Evolutionary conservation across 2,888 invertebrate species (phyloP), one percentile per base, ranked within the genome.

Genomic region (Linnaemya tessellans): DNA sequence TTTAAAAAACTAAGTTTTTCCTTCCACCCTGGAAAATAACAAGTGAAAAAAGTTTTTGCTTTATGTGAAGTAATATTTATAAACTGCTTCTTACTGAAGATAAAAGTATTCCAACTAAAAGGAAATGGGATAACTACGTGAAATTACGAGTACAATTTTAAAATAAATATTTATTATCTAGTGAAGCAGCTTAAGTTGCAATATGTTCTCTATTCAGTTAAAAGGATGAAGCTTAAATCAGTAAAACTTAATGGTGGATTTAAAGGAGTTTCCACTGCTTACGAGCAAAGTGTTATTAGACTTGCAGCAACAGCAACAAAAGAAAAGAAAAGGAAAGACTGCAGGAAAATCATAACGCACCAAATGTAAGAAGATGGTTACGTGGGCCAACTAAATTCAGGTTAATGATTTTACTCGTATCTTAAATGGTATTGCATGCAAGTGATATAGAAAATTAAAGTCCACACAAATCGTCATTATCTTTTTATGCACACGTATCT

Each of bases 51-150:
- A 46, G 3, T 5, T 15, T 46, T 5, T 18, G 18, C 15, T 30
- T 35, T 30, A 22, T 20, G 10, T 4, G 10, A 25, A 58, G 13
- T 35, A 78, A 25, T 25, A 46, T 67, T 60, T 49, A 78, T 79
- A 79, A 71, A 64, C 54, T 62, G 43, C 11, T 71, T 79, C 30
- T 79, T 64, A 46, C 54, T 64, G 30, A 22, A 54, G 79, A 70
- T 79, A 62, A 79, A 5, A 30, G 30, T 79, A 2, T 67, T 60
- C 9, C n/a, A 30, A 18, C 30, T 60, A 30, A 49, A 67, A 64
- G 38, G 30, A 41, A 15, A 13, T 20, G 25, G 18, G 15, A 51
- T 13, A 35, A 22, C 25, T n/a, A 51, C n/a, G 46, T 49, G n/a
- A 49, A 30, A 18, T 18, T 49, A 22, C 9, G 1, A 15, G 46